Evolutionary conservation across 2,888 invertebrate species (phyloP).

Genomic region (Mystacides longicornis): DNA sequence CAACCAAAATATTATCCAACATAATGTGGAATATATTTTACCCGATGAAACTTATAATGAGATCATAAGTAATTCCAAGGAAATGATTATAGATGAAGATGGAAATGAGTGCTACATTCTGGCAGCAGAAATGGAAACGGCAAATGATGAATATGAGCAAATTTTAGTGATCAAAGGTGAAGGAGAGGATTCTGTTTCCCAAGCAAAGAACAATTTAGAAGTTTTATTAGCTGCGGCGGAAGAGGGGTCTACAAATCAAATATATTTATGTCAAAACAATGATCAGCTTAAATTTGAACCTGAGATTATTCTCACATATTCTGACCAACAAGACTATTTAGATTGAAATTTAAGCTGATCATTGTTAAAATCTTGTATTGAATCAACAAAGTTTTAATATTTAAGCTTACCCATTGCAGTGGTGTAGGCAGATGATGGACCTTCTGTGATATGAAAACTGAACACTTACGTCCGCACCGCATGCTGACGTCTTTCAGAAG

Average conservation of each 20-base stretch:
- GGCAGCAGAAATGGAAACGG: background rate
- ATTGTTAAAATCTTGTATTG: too few species aligned
- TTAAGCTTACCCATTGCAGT: too few species aligned
- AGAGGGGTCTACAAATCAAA: slow-evolving; percentile 5
- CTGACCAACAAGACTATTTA: background rate
- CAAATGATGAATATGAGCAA: slow-evolving; percentile 14
- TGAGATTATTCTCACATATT: slow-evolving; percentile 5
- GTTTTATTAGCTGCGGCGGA: slow-evolving; percentile 22
- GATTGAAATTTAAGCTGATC: too few species aligned
- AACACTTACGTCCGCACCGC: too few species aligned
- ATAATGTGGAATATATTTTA: background rate
- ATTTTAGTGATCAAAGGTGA: slow-evolving; percentile 17
- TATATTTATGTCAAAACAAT: slow-evolving; percentile 13
- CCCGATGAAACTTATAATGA: background rate
- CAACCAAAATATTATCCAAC: background rate
- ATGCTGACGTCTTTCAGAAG: too few species aligned
- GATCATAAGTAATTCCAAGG: background rate
- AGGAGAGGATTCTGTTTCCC: background rate
- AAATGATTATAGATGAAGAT: slow-evolving; percentile 1
- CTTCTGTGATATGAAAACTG: too few species aligned
- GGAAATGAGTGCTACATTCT: slow-evolving; percentile 7
- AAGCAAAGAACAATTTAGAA: slow-evolving; percentile 18
- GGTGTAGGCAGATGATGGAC: too few species aligned
- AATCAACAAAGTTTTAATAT: too few species aligned
- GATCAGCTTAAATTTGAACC: background rate